These are phyloP conservation scores for Thalpophila matura DNA, from an alignment of 2,888 invertebrate genomes.

Conservation along the genomic window DNA sequence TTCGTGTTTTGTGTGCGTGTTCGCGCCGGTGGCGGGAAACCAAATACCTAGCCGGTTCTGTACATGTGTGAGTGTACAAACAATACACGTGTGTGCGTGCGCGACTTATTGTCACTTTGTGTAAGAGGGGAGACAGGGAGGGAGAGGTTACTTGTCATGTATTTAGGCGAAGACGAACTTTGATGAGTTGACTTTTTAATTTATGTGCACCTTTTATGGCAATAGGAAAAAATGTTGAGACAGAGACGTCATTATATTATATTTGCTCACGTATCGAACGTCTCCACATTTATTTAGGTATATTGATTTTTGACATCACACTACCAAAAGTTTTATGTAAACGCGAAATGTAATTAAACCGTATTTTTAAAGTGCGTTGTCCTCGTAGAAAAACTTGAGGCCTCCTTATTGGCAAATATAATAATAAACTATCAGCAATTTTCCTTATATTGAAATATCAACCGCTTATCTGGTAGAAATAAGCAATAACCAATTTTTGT, in stretches of 20 bases:
- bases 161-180: slow-evolving; percentile 89
- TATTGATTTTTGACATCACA: slow-evolving; percentile 85
- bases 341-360: slow-evolving; percentile 72
- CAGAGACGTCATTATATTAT: slow-evolving; percentile 67
- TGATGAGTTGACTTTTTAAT: slow-evolving; percentile 89
- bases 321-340: slow-evolving; percentile 79
- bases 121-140: slow-evolving; percentile 87
- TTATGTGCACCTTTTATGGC: slow-evolving; percentile 80
- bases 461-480: neutral
- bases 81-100: slow-evolving; percentile 80
- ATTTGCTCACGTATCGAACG: slow-evolving; percentile 76
- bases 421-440: neutral
- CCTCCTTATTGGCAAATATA: slow-evolving; percentile 34
- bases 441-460: neutral
- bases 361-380: slow-evolving; percentile 61
- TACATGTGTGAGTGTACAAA: slow-evolving; percentile 86
- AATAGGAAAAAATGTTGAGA: slow-evolving; percentile 67
- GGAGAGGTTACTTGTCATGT: slow-evolving; percentile 89
- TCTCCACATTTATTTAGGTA: slow-evolving; percentile 75
- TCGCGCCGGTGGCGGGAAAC: slow-evolving; percentile 90
- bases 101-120: slow-evolving; percentile 89
- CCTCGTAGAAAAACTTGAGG: slow-evolving; percentile 43
- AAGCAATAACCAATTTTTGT: neutral
- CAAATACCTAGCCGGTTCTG: slow-evolving; percentile 88
- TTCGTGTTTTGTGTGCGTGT: slow-evolving; percentile 89